These are phyloP conservation scores for Herminia tarsipennalis DNA, from an alignment of 2,888 invertebrate species.

Conservation along the genomic window DNA sequence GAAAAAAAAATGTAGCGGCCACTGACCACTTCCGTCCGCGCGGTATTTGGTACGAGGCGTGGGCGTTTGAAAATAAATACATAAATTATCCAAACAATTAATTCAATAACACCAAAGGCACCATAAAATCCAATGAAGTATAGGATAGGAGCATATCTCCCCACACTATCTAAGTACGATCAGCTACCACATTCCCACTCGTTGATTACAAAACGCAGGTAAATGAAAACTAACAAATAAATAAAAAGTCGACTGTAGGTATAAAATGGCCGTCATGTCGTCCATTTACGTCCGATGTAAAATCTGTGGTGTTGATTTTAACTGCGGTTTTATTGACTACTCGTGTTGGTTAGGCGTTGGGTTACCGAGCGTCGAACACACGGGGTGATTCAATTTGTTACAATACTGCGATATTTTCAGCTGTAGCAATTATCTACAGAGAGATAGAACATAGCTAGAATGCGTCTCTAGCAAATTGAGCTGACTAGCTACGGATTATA, in stretches of 20 bases:
- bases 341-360: conserved; percentile 61
- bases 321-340: conserved; percentile 72
- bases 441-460: no score
- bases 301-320: conserved; percentile 49
- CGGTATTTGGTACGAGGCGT: no score
- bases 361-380: conserved; percentile 48
- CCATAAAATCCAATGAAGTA: conserved; percentile 7
- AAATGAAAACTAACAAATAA: conserved; percentile 37
- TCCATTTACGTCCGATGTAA: conserved; percentile 42
- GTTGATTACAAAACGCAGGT: conserved; percentile 11
- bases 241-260: conserved; percentile 34
- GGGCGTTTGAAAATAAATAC: no score
- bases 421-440: no score
- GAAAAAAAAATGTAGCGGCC: no score
- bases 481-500: no score
- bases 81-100: conserved; percentile 10
- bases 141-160: conserved; percentile 4
- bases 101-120: neutral
- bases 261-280: conserved; percentile 34
- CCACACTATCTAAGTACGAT: conserved; percentile 7
- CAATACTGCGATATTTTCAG: neutral
- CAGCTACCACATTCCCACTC: conserved; percentile 10
- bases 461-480: no score
- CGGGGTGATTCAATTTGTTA: conserved; percentile 28
- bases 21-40: no score